Evolutionary conservation across 1,140 invertebrate genomes (phyloP), one percentile per base, ranked within the genome.

Genomic region (Hyles euphorbiae): DNA sequence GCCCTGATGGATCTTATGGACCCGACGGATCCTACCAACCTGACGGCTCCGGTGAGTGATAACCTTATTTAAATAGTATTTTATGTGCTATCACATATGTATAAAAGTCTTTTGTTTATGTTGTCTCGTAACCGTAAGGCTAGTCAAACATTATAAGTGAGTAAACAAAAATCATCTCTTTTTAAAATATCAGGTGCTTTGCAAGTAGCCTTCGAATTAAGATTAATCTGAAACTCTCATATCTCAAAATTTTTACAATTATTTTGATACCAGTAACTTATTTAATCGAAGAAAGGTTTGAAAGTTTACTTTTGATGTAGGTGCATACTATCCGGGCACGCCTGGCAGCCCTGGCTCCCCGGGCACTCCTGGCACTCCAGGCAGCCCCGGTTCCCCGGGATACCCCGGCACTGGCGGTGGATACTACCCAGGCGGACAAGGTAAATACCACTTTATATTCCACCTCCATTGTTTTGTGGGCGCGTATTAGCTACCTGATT

Each of bases 351-450:
- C 55, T 7, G 55, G 56, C 3, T 53, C 62, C 0, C 68, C 74
- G 10, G 80, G 81, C 5, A 65, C 60, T 9, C 76, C 78, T 46
- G 78, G 11, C 64, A 50, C 22, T 34, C 53, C 53, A 32, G 53
- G 53, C 5, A 11, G 33, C 3, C 53, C 36, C 8, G 36, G 36
- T 8, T 40, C 36, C 8, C 36, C 36, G 8, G 36, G 5, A 5
- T 40, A 40, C 8, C 36, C 36, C 2, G 36, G 36, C 36, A 5
- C 36, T 8, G 36, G 36, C 36, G 36, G 36, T 40, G 36, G 36
- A 5, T 40, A 40, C 36, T 40, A 40, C 36, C 36, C 36, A 40
- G 36, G 36, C 3, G 46, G 46, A 8, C 46, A n/a, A 47, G 46
- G 12, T 33, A 51, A 32, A 7, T 32, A 44, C 11, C 36, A 22